Evolutionary conservation across 2,888 invertebrate genomes (phyloP), one percentile per base, ranked within the genome.

Genomic region (Lasius fuliginosus): DNA sequence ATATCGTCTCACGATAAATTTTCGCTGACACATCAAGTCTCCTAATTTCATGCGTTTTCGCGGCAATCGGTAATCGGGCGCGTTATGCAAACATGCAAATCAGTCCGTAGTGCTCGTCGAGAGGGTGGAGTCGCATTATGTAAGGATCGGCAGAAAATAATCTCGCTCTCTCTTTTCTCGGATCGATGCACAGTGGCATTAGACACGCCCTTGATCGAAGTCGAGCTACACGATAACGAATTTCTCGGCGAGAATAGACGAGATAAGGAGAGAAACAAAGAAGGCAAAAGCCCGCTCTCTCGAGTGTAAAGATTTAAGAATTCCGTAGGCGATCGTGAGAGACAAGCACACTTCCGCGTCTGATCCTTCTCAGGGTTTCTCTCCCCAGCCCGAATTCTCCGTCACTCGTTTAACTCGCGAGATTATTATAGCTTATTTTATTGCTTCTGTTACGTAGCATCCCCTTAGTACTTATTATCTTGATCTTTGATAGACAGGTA

Each of bases 31-130:
- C 65, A 27, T 36, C 4, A 40, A 40, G 42, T 23, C 75, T 42
- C 12, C 15, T 62, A 73, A 81, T 62, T 65, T 56, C 46, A 3
- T 30, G 18, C 64, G 67, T 65, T 67, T n/a, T 27, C 9, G 42
- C 42, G 42, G 62, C 58, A 74, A 67, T 81, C 60, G 53, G 58
- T 18, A 46, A 11, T 36, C 60, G 74, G 49, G 27, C 46, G 79
- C 30, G 60, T 87, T 85, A 65, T 86, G 86, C 83, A 84, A 90
- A 79, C 90, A 91, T 92, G 91, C 89, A 91, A 92, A 89, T 92
- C 85, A 87, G 83, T 36, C 67, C 67, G 30, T 62, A 60, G 12
- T 23, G 84, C 79, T 87, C 76, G 62, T 79, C 73, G 82, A 67
- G 36, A 60, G 86, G 88, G 87, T 53, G 90, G 89, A 86, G 88